Evolutionary conservation across 2,113 vertebrate species (phyloP).

Genomic region (Anarhynchus alexandrinus): DNA sequence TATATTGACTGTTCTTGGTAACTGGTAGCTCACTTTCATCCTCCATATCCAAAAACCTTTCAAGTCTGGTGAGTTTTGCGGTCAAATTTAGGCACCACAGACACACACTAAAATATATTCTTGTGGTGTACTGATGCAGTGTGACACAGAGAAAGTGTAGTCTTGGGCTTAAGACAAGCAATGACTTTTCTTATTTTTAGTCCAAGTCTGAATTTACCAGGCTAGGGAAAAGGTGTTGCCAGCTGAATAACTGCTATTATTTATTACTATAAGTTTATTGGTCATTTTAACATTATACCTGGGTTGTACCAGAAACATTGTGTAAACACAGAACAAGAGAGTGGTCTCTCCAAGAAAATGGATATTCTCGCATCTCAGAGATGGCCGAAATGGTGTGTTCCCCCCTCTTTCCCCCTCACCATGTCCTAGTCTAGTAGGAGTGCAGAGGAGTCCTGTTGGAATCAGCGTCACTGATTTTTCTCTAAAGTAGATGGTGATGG

Average conservation of each 20-base stretch:
- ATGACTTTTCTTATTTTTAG: neutral
- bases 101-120: neutral
- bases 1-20: neutral
- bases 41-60: neutral
- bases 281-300: neutral
- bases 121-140: neutral
- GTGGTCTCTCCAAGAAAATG: neutral
- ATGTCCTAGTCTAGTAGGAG: neutral
- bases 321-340: neutral
- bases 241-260: neutral
- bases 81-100: neutral
- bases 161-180: neutral
- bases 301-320: neutral
- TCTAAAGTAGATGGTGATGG: neutral
- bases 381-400: neutral
- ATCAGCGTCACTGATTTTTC: neutral
- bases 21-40: neutral
- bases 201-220: neutral
- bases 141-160: neutral
- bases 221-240: neutral
- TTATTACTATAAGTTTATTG: neutral
- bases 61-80: neutral
- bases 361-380: neutral
- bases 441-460: neutral
- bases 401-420: neutral